Percentiles rank a stretch among this genome's conserved stretches.
Conservation (phyloP, 2,797 vertebrate species). For the Micrastur ruficollis region DNA sequence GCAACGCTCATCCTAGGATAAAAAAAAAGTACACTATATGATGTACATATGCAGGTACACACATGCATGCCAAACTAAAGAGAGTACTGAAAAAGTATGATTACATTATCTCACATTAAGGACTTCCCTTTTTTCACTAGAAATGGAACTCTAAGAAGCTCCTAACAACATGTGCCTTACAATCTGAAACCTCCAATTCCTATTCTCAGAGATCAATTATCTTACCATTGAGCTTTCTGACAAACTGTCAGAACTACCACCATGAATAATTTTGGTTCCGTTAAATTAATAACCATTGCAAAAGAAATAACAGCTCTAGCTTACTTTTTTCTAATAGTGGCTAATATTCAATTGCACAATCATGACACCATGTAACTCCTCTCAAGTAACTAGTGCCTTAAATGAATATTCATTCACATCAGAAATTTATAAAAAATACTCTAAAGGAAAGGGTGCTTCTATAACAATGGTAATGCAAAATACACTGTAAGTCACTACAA, state of each 20-base stretch:
- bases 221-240: neutral
- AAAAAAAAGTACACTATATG: neutral
- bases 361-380: neutral
- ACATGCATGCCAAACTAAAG: neutral
- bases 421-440: neutral
- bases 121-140: neutral
- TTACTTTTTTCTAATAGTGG: neutral
- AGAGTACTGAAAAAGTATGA: neutral
- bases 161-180: neutral
- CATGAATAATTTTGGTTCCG: neutral
- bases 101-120: neutral
- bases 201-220: neutral
- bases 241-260: neutral
- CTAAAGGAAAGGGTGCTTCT: neutral
- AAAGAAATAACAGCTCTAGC: neutral
- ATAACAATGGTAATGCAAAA: neutral
- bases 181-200: neutral
- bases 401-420: neutral
- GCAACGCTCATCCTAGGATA: slow-evolving; percentile 86
- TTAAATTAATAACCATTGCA: neutral
- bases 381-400: neutral
- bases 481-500: neutral
- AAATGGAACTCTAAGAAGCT: neutral
- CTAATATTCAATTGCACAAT: neutral
- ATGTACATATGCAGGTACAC: neutral